Evolutionary conservation across 1,140 invertebrate genomes (phyloP), one percentile per base, ranked within the genome.

Genomic region (Diabrotica undecimpunctata): DNA sequence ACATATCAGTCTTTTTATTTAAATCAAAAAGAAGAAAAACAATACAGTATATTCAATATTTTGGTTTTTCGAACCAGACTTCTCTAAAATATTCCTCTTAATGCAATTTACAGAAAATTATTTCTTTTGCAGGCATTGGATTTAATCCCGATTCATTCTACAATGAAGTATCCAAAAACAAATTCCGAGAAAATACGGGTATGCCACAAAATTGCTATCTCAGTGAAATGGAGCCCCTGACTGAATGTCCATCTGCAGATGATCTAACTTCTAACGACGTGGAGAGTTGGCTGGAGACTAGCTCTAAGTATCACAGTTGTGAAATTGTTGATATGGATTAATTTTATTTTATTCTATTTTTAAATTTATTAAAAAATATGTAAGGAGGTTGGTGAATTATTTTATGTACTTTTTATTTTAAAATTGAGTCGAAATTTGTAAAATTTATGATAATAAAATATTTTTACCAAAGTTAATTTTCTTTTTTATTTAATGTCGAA

Each of bases 301-400:
- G 86, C 37, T 89, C 87, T 51, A 89, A 90, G 74, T 90, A 89
- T 72, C 87, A 90, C 74, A 89, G 84, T 71, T 89, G 87, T 66
- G 88, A 90, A 75, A 81, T 88, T 9, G 86, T 88, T 0, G 86
- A 87, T 72, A 85, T 83, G 59, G 85, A 87, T 55, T 85, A 81
- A 77, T 11, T 58, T 25, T 25, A 25, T 25, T 25, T 25, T 25
- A 25, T 25, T 5, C 10, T 53, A 53, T 53, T 53, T 53, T 0
- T 53, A 14, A 6, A 12, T 53, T 5, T 51, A 6, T 53, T 53
- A 11, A 53, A n/a, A 53, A n/a, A 6, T 12, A 53, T n/a, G 7
- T 12, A 53, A 53, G 0, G 10, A 53, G 10, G n/a, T 12, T 53
- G 7, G 6, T 12, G 51, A 11, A 0, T 53, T 53, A 8, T 0